Percentiles rank a stretch among this genome's conserved stretches.
Evolutionary conservation across 2,888 invertebrate species (phyloP).

Genomic region (Tipula unca): DNA sequence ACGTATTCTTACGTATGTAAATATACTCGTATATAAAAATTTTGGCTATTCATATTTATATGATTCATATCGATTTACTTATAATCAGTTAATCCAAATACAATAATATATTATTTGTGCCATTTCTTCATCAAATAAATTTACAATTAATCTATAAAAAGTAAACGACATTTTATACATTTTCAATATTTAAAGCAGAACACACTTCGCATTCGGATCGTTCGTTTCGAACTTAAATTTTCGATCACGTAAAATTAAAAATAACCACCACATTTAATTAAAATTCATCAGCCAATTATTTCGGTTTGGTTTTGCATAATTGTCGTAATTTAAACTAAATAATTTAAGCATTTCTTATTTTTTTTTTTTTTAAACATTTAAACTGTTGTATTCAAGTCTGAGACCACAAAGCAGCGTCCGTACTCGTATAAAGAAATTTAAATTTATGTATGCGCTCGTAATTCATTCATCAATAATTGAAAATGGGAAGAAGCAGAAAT

Average conservation of each 20-base stretch:
- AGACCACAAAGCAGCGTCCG: not conserved
- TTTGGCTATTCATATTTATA: not conserved
- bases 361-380: not conserved
- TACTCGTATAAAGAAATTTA: not conserved
- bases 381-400: not conserved
- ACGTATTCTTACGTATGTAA: too few relatives aligned
- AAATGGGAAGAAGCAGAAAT: too few relatives aligned
- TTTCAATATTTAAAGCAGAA: not conserved
- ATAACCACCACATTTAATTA: not conserved
- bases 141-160: not conserved
- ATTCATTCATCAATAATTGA: too few relatives aligned
- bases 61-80: not conserved
- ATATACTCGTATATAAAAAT: too few relatives aligned
- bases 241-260: not conserved
- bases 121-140: constrained; percentile 2
- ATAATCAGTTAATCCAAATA: not conserved
- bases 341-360: not conserved
- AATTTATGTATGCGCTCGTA: too few relatives aligned
- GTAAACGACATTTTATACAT: not conserved
- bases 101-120: not conserved
- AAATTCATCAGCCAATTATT: not conserved
- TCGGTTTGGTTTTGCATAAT: not conserved
- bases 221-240: not conserved
- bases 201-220: not conserved
- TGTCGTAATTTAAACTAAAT: constrained; percentile 8